Percentiles rank a stretch among this genome's conserved stretches.
phyloP scores from a whole-genome alignment of 2,888 invertebrate species.

The Cryptus viduatorius region DNA sequence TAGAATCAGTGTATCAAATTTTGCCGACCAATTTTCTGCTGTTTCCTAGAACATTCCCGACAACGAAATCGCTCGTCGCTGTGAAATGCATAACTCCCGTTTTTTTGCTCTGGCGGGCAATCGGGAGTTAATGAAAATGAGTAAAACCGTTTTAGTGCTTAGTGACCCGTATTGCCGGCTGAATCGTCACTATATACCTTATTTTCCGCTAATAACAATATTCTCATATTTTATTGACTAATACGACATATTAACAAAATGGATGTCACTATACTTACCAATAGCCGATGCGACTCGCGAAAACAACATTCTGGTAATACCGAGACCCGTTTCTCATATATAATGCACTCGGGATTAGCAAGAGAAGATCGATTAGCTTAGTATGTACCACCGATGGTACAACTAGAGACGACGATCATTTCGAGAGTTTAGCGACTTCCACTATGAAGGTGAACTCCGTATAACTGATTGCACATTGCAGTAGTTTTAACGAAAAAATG shows the following conservation, averaged over 20 bases:
- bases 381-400: neutral
- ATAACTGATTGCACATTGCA: neutral
- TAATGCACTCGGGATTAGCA: neutral
- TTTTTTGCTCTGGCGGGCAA: too few species aligned
- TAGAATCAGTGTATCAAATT: too few species aligned
- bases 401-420: neutral
- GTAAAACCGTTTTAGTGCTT: too few species aligned
- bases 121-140: too few species aligned
- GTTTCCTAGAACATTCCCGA: too few species aligned
- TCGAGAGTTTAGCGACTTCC: neutral
- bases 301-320: conserved; percentile 6
- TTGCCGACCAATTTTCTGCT: too few species aligned
- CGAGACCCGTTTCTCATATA: neutral
- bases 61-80: too few species aligned
- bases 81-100: too few species aligned
- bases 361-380: conserved; percentile 19
- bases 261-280: neutral
- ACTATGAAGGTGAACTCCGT: neutral
- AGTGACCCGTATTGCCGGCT: too few species aligned
- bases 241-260: neutral
- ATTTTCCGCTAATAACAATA: too few species aligned
- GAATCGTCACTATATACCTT: too few species aligned
- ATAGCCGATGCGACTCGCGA: neutral
- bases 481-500: neutral
- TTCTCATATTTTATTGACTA: neutral